These are phyloP conservation scores for Drosophila paucipuncta DNA, from an alignment of 2,888 invertebrate species.

Conservation along the genomic window DNA sequence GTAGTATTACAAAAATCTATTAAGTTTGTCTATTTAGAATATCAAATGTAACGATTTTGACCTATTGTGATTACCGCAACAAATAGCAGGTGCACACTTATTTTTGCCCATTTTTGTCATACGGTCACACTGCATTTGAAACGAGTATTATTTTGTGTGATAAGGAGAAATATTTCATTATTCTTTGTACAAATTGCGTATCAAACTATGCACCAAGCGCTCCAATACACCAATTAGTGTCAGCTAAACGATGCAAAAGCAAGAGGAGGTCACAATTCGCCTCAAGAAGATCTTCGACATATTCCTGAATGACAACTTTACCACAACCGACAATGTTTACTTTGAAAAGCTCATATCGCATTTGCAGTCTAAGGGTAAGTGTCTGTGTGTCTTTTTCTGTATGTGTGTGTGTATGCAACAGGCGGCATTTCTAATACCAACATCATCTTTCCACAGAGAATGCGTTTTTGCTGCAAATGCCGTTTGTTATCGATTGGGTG, in stretches of 20 bases:
- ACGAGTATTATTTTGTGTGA: conserved; percentile 59
- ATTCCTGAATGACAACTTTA: conserved; percentile 79
- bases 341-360: conserved; percentile 88
- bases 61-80: conserved; percentile 1
- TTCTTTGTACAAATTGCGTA: conserved; percentile 49
- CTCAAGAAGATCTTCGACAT: conserved; percentile 77
- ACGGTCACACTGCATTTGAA: conserved; percentile 43
- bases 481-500: conserved; percentile 85
- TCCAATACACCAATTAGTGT: conserved; percentile 8
- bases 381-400: conserved; percentile 34
- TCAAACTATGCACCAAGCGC: conserved; percentile 47
- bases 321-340: conserved; percentile 87
- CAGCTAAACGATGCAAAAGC: conserved; percentile 62
- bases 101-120: background rate
- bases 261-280: conserved; percentile 71
- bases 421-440: conserved; percentile 31
- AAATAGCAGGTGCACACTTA: conserved; percentile 6
- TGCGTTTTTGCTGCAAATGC: conserved; percentile 80
- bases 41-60: background rate
- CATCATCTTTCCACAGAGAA: conserved; percentile 77
- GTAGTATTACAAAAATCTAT: background rate
- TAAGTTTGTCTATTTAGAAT: background rate
- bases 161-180: conserved; percentile 65
- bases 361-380: conserved; percentile 86
- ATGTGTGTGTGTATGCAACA: conserved; percentile 39